Base-by-base conservation (phyloP, 1,140 invertebrate genomes). In the Epicauta chinensis region DNA sequence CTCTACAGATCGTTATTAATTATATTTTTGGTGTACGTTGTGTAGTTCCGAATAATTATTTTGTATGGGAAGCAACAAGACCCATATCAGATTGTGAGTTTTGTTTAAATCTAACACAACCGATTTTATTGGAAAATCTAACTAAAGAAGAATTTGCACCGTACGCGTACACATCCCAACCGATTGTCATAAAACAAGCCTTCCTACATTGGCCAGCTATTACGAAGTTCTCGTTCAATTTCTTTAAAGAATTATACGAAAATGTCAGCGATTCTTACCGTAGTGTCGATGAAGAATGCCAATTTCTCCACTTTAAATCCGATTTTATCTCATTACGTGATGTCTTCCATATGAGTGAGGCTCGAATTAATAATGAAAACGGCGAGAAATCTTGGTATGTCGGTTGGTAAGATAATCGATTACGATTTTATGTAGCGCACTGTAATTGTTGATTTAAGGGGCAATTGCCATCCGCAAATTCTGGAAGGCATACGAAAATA, bases 231-330 rank as follows among this genome's bases (percentile, higher is more conserved):
- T 81, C 75, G 70, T 85, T 81, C 67, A 64, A 81, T n/a, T 88
- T 83, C 68, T 90, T 94, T 49, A 84, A 84, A 66, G 67, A 80
- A 34, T 65, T 94, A 3, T 94, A 93, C 70, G 75, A 80, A 23
- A 68, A 71, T 36, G 79, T 79, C 36, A 74, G 75, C 0, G 86
- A 78, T 32, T 78, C 82, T 47, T 81, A 86, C 66, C 79, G 79
- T 53, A 82, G 79, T 58, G 69, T 84, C 32, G 79, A 87, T 35
- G 79, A 84, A 49, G 84, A 86, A 45, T 95, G 93, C 64, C 91
- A 94, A 66, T 95, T 95, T 71, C 81, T 94, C 52, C 87, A 88
- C 48, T 95, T 95, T 64, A 84, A 88, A 68, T 92, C 91, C 12
- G 81, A 92, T 67, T 85, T 95, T 60, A 78, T 81, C 41, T 81